These are phyloP conservation scores for Drosophila ironensis DNA, from an alignment of 1,140 invertebrate species.

Conservation along the genomic window DNA sequence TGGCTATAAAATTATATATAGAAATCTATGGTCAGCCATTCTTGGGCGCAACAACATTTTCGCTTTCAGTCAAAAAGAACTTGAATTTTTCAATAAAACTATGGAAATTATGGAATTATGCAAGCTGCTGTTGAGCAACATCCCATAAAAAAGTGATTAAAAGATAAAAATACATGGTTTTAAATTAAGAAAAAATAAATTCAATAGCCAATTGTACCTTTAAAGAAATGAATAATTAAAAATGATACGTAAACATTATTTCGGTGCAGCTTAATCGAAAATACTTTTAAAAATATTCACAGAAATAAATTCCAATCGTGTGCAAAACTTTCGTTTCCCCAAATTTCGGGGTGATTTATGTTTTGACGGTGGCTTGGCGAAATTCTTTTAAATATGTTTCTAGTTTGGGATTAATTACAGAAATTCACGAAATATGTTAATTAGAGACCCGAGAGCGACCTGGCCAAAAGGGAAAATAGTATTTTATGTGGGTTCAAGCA, in stretches of 20 bases:
- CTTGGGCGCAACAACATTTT: constrained; percentile 26
- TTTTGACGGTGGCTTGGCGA: constrained; percentile 6
- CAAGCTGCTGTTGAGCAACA: constrained; percentile 17
- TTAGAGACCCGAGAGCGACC: constrained; percentile 6
- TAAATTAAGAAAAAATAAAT: background rate
- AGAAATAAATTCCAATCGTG: background rate
- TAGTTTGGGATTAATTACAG: constrained; percentile 35
- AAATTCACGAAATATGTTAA: constrained; percentile 37
- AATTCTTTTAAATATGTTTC: constrained; percentile 34
- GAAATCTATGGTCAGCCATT: constrained; percentile 24
- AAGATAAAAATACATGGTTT: background rate
- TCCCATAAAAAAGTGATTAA: background rate
- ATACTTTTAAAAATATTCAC: background rate
- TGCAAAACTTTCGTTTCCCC: constrained; percentile 49
- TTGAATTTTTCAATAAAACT: background rate
- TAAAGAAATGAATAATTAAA: no score
- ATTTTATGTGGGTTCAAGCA: constrained; percentile 16
- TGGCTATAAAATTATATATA: constrained; percentile 30
- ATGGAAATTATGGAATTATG: constrained; percentile 10
- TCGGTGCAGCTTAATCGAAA: no score
- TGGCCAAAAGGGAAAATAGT: constrained; percentile 14
- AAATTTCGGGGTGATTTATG: constrained; percentile 11
- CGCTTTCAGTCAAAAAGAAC: constrained; percentile 41
- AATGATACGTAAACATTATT: background rate
- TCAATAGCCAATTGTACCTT: no score